Base-by-base conservation (phyloP, 2,888 invertebrate species). In the Drosophila borborema region DNA sequence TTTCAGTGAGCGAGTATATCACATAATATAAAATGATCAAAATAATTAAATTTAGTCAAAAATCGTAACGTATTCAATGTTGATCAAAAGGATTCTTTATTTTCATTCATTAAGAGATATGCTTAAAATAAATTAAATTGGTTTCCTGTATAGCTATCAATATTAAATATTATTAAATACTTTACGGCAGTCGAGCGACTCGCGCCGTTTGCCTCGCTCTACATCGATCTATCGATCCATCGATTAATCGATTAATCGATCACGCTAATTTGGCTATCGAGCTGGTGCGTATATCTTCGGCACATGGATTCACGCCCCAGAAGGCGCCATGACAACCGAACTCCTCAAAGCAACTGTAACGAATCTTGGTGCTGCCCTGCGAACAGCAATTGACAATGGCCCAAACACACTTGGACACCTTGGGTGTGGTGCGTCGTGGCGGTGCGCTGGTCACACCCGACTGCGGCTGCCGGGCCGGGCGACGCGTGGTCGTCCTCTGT, bases 361-460 rank as follows among this genome's bases (percentile, higher is more conserved):
- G 92, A 58, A 95, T 92, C 16, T 93, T 92, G 68, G 92, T 93
- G n/a, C 92, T 92, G 34, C 92, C 91, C 0, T 93, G 92, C 1
- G 95, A 93, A 86, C 97, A 97, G 89, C 97, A 97, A 2, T 95
- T 95, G 8, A 96, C 93, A 58, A 97, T 96, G 0, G 97, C 97
- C 95, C 96, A 95, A 0, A 96, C 95, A 85, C 97, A 97, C 1
- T 94, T 94, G 10, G 95, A 94, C 1, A 95, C 66, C 59, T 54
- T 70, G 23, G 64, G 56, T 36, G 64, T n/a, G 38, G 48, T 40
- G 9, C 23, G 41, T 10, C 34, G 3, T 12, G 14, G 8, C 2
- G 53, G 54, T 43, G 69, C 8, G 9, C 34, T 41, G 38, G 51
- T 61, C 43, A 28, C 45, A 31, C 12, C 10, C 31, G 6, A 48